Conservation (phyloP, 1,140 invertebrate genomes). For the Polyergus mexicanus region DNA sequence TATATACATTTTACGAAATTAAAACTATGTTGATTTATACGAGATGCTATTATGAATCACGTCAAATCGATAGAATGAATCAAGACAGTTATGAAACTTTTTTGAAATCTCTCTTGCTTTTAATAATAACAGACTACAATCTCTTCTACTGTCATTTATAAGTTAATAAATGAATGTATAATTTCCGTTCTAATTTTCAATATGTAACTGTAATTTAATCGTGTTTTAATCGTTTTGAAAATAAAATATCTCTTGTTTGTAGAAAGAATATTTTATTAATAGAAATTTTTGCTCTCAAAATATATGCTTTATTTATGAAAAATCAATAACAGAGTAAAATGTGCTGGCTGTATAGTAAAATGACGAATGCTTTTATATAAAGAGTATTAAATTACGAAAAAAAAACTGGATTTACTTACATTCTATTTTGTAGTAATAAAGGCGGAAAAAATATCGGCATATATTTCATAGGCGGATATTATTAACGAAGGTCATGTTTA, state of each 20-base stretch:
- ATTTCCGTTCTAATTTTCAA: too few species aligned
- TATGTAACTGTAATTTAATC: not conserved
- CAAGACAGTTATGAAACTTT: conserved; percentile 30
- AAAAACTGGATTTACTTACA: not conserved
- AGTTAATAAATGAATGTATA: not conserved
- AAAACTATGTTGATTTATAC: not conserved
- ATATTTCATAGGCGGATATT: conserved; percentile 26
- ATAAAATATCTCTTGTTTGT: not conserved
- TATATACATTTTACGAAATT: not conserved
- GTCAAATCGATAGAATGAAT: not conserved
- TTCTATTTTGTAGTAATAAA: not conserved
- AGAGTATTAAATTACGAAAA: not conserved
- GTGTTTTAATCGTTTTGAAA: not conserved
- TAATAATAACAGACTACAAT: not conserved
- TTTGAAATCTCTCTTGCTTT: not conserved
- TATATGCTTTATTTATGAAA: not conserved
- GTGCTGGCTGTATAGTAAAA: not conserved
- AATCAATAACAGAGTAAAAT: not conserved
- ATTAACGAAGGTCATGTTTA: conserved; percentile 31
- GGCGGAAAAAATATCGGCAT: not conserved
- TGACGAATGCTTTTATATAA: not conserved
- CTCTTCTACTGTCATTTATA: not conserved
- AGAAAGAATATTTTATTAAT: not conserved
- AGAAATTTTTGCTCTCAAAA: not conserved
- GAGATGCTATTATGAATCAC: conserved; percentile 10